Evolutionary conservation across 2,888 invertebrate genomes (phyloP).

Genomic region (Tigriopus californicus): DNA sequence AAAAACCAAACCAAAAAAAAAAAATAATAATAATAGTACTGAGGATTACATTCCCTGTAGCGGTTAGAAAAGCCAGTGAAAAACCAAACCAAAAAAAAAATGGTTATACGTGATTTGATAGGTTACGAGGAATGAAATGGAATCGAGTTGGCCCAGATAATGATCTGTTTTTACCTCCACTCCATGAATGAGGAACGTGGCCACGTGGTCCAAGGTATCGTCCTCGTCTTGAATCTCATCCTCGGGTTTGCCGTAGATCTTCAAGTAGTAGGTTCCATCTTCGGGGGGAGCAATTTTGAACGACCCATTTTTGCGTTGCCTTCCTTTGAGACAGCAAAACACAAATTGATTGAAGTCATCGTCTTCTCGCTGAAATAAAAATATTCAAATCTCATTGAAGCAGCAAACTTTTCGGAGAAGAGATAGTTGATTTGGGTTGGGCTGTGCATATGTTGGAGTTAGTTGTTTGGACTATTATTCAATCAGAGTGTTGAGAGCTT

Average conservation of each 20-base stretch:
- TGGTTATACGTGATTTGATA: no score
- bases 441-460: no score
- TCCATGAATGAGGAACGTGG: conserved; percentile 23
- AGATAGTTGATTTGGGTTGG: no score
- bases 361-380: conserved; percentile 20
- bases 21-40: no score
- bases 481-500: no score
- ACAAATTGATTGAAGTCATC: conserved; percentile 23
- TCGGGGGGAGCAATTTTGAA: conserved; percentile 29
- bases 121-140: no score
- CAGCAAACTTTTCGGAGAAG: no score
- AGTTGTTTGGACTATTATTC: no score
- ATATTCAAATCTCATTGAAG: background rate
- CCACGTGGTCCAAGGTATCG: conserved; percentile 22
- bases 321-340: conserved; percentile 23
- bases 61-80: no score
- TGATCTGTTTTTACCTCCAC: conserved; percentile 10
- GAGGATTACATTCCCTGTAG: no score
- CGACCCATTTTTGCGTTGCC: conserved; percentile 22
- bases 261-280: conserved; percentile 28
- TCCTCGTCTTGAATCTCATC: conserved; percentile 21
- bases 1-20: no score
- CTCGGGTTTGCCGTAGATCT: conserved; percentile 25
- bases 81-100: no score
- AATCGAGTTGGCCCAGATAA: background rate